Conservation (phyloP, 2,113 vertebrate genomes). For the Pampusana beccarii region DNA sequence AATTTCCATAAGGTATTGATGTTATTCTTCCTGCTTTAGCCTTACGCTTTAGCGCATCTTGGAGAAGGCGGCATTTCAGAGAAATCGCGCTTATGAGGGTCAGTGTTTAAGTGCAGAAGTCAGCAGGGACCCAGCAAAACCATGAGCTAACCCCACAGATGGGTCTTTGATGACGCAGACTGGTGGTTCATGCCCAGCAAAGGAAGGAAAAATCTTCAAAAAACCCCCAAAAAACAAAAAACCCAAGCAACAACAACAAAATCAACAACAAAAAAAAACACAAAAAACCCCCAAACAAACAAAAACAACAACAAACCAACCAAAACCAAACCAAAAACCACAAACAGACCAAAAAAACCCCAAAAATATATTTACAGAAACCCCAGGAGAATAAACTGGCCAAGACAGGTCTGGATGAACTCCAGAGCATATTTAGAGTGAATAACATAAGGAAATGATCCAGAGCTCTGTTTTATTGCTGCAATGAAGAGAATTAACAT, state of each 20-base stretch:
- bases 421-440: neutral
- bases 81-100: neutral
- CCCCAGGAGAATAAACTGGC: neutral
- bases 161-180: neutral
- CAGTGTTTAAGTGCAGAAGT: neutral
- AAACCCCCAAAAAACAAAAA: neutral
- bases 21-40: neutral
- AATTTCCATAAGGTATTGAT: neutral
- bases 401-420: neutral
- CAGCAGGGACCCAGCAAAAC: neutral
- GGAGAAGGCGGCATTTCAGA: neutral
- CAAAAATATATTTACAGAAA: neutral
- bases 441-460: neutral
- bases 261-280: too few relatives aligned
- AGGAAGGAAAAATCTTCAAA: neutral
- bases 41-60: neutral
- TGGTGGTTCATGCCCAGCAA: neutral
- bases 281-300: fast-evolving
- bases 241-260: too few relatives aligned
- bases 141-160: fast-evolving
- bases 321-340: neutral
- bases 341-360: too few relatives aligned
- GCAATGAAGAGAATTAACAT: neutral
- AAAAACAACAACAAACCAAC: neutral
- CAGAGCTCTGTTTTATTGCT: neutral